Evolutionary conservation across 1,140 invertebrate genomes (phyloP).

Genomic region (Pomacea maculata): DNA sequence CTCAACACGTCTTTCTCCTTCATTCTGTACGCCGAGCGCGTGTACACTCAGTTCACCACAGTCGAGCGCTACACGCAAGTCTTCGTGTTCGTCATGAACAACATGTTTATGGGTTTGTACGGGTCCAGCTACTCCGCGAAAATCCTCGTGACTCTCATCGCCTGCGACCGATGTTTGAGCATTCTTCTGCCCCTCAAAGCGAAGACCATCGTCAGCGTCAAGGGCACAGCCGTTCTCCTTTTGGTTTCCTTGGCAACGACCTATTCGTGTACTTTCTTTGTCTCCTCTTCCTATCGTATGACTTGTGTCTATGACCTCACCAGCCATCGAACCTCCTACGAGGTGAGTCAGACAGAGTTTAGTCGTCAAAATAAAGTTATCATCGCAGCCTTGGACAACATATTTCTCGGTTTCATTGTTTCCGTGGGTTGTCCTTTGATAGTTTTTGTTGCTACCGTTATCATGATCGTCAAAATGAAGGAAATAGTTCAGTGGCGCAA

Average conservation of each 20-base stretch:
- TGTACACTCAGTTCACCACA: slow-evolving; percentile 14
- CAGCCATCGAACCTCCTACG: not conserved
- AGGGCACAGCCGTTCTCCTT: not conserved
- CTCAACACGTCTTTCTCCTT: not conserved
- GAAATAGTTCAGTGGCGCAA: not conserved
- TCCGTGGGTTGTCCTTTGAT: slow-evolving; percentile 5
- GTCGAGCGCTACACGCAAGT: slow-evolving; percentile 1
- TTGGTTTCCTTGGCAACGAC: not conserved
- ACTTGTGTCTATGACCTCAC: slow-evolving; percentile 3
- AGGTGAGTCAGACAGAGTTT: not conserved
- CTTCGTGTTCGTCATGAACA: not conserved
- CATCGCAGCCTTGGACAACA: not conserved
- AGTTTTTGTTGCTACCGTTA: slow-evolving; percentile 3
- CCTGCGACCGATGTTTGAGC: not conserved
- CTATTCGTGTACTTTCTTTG: not conserved
- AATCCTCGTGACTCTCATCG: not conserved
- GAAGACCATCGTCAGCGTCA: slow-evolving; percentile 3
- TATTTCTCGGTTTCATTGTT: not conserved
- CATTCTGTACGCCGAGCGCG: slow-evolving; percentile 10
- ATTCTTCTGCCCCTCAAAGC: not conserved
- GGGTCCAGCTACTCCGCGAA: not conserved
- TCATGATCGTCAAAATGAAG: slow-evolving; percentile 1
- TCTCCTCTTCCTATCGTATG: not conserved
- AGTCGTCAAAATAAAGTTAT: not conserved
- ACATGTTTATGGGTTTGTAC: not conserved